These are phyloP conservation scores for Agapetus fuscipes DNA, from an alignment of 2,888 invertebrate species.

Conservation along the genomic window DNA sequence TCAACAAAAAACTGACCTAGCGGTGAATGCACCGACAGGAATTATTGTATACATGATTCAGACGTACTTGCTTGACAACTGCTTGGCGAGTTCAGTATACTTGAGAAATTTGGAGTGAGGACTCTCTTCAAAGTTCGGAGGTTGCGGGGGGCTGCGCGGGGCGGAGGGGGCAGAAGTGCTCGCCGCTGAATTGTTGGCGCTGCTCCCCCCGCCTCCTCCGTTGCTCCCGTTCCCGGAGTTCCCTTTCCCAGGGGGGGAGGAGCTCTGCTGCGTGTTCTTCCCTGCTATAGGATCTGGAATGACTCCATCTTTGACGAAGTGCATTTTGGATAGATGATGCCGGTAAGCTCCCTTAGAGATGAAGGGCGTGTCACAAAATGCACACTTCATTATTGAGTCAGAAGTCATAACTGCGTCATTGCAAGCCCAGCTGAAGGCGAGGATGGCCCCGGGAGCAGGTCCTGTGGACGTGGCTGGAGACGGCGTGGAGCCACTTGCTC, in stretches of 20 bases:
- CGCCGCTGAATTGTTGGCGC: slow-evolving; percentile 14
- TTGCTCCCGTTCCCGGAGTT: slow-evolving; percentile 29
- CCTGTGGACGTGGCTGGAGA: slow-evolving; percentile 42
- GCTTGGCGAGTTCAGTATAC: slow-evolving; percentile 97
- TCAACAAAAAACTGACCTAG: not conserved
- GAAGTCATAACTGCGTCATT: slow-evolving; percentile 82
- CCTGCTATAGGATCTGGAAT: slow-evolving; percentile 64
- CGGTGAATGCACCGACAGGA: no score
- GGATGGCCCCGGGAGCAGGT: slow-evolving; percentile 69
- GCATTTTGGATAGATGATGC: slow-evolving; percentile 92
- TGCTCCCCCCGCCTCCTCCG: slow-evolving; percentile 30
- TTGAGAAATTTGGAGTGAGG: slow-evolving; percentile 96
- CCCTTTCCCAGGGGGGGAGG: slow-evolving; percentile 36
- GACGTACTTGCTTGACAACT: slow-evolving; percentile 94
- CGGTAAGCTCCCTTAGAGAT: slow-evolving; percentile 95
- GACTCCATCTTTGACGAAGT: slow-evolving; percentile 88
- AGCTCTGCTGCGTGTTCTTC: slow-evolving; percentile 41
- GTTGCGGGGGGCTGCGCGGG: slow-evolving; percentile 46
- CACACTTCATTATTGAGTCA: slow-evolving; percentile 88
- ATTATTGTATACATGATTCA: slow-evolving; percentile 36
- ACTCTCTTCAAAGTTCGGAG: slow-evolving; percentile 72
- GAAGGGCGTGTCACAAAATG: slow-evolving; percentile 91
- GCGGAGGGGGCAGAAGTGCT: slow-evolving; percentile 44
- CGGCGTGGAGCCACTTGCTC: slow-evolving; percentile 31
- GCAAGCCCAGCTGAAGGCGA: slow-evolving; percentile 92